phyloP scores from a whole-genome alignment of 2,113 vertebrate genomes.

The Hyla sarda region DNA sequence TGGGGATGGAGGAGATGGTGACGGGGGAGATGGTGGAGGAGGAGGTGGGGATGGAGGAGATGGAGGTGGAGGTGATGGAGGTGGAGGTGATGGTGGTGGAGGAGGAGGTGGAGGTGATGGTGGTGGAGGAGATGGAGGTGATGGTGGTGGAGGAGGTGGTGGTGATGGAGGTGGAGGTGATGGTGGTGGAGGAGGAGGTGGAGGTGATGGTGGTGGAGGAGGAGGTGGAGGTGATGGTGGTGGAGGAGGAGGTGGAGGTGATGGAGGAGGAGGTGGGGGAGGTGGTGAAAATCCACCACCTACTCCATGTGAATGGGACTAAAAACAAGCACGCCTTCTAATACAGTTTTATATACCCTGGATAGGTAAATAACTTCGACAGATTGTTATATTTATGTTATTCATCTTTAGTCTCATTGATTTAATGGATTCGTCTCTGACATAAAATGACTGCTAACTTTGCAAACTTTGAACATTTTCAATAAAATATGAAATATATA shows the following conservation, averaged over 20 bases:
- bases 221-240: constrained; percentile 4
- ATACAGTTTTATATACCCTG: neutral
- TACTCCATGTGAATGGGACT: constrained; percentile 21
- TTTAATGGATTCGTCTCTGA: neutral
- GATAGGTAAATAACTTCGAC: neutral
- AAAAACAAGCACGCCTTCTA: neutral
- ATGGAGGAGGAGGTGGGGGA: constrained; percentile 50
- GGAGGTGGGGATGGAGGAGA: constrained; percentile 36
- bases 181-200: constrained; percentile 23
- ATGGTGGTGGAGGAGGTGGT: constrained; percentile 53
- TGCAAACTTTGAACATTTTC: neutral
- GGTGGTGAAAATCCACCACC: neutral
- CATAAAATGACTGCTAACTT: neutral
- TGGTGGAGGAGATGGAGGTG: constrained; percentile 53
- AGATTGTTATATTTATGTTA: neutral
- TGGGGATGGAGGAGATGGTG: constrained; percentile 50
- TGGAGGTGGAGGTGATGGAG: constrained; percentile 10
- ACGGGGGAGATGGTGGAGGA: constrained; percentile 21
- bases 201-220: neutral
- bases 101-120: constrained; percentile 28
- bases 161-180: constrained; percentile 51
- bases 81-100: neutral
- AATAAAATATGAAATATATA: neutral
- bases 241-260: constrained; percentile 56
- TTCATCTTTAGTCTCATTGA: neutral